Conservation (phyloP, 2,113 vertebrate genomes). For the Gymnorhina tibicen region DNA sequence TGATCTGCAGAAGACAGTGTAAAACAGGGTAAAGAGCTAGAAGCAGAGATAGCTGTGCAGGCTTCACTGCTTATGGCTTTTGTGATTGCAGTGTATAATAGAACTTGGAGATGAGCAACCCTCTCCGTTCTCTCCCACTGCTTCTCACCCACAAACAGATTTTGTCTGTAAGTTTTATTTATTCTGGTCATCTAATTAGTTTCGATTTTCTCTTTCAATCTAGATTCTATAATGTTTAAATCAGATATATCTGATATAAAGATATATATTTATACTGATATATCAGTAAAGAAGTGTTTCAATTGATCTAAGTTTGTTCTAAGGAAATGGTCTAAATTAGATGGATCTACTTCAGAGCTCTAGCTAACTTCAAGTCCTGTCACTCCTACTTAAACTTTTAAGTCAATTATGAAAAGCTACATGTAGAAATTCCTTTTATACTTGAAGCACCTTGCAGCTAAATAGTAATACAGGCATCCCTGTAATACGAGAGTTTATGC, state of each 20-base stretch:
- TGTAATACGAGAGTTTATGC: background rate
- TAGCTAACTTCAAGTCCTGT: background rate
- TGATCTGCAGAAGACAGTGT: background rate
- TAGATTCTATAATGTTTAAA: background rate
- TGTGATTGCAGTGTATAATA: background rate
- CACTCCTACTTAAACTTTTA: background rate
- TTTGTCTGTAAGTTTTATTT: background rate
- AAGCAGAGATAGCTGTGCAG: background rate
- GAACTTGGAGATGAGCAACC: background rate
- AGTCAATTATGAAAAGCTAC: background rate
- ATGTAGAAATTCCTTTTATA: background rate
- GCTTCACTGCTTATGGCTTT: background rate
- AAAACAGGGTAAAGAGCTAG: background rate
- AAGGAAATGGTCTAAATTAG: background rate
- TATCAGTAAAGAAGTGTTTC: background rate
- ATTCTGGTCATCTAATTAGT: background rate
- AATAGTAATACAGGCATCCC: background rate
- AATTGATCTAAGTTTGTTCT: background rate
- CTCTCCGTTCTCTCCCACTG: background rate
- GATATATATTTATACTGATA: too few species aligned
- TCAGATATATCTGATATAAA: background rate
- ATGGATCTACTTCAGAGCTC: background rate
- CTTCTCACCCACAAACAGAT: background rate
- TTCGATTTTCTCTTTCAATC: background rate
- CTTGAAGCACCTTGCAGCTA: background rate